phyloP scores from a whole-genome alignment of 2,113 vertebrate species.

The Callocephalon fimbriatum region DNA sequence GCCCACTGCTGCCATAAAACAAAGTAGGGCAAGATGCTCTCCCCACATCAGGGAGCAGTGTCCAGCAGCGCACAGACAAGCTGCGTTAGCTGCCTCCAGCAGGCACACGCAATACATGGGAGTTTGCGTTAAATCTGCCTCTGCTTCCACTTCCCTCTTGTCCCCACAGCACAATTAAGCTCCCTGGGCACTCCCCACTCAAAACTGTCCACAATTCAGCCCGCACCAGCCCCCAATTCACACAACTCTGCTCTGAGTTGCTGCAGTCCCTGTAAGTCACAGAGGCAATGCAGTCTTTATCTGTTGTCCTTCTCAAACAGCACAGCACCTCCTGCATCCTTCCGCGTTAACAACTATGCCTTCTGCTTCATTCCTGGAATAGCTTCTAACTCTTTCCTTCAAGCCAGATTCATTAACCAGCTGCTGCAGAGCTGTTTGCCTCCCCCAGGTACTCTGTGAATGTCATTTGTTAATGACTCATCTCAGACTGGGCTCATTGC shows the following conservation, averaged over 20 bases:
- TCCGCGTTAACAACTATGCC: conserved; percentile 27
- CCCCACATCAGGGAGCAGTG: neutral
- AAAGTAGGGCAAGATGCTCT: neutral
- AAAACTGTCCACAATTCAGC: neutral
- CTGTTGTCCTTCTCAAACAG: neutral
- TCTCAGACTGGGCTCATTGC: conserved; percentile 42
- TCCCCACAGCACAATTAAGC: neutral
- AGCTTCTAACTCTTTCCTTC: conserved; percentile 55
- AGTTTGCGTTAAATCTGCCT: neutral
- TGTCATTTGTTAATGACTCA: conserved; percentile 69
- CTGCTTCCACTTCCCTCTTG: neutral
- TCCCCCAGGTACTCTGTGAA: conserved; percentile 63
- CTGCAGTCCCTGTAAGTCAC: neutral
- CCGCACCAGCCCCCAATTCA: neutral
- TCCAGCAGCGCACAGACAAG: neutral
- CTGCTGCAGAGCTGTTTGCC: conserved; percentile 61
- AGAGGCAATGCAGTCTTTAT: neutral
- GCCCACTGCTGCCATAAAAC: neutral
- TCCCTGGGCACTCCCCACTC: neutral
- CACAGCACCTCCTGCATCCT: conserved; percentile 12
- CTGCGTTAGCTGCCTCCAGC: neutral
- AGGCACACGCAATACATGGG: neutral
- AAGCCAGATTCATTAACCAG: conserved; percentile 72
- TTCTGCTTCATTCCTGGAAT: conserved; percentile 58
- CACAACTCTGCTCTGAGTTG: neutral